Evolutionary conservation across 2,113 vertebrate genomes (phyloP).

Genomic region (Ceyx melanurus): DNA sequence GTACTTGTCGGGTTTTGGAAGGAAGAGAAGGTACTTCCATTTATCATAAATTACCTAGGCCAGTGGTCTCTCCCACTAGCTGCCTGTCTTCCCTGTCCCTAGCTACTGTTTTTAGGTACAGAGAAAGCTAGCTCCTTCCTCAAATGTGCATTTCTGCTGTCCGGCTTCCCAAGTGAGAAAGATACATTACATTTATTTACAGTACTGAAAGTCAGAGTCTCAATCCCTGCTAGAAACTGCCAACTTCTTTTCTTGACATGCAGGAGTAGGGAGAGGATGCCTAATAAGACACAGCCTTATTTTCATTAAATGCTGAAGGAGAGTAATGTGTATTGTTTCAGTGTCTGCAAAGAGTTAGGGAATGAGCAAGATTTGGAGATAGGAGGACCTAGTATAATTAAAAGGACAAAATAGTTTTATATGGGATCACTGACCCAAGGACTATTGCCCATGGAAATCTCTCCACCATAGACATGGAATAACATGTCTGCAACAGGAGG

Average conservation of each 20-base stretch:
- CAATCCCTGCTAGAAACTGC: background rate
- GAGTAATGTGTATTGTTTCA: background rate
- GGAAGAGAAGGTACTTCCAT: background rate
- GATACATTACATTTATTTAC: conserved; percentile 1
- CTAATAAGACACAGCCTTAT: background rate
- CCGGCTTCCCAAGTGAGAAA: background rate
- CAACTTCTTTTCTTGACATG: background rate
- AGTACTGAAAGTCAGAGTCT: background rate
- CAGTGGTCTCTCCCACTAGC: background rate
- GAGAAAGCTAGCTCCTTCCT: background rate
- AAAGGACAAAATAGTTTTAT: background rate
- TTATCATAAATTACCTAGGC: background rate
- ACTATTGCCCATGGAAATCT: background rate
- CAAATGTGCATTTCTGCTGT: background rate
- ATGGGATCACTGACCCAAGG: background rate
- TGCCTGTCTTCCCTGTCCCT: background rate
- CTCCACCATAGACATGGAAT: background rate
- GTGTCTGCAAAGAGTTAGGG: background rate
- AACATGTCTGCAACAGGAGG: background rate
- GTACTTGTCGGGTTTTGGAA: background rate
- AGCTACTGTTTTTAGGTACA: background rate
- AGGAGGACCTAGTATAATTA: background rate
- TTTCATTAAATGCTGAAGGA: background rate
- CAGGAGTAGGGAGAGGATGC: background rate
- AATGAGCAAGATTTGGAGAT: background rate